Conservation (phyloP, 2,797 vertebrate genomes). For the Notoglanidium macrostoma region DNA sequence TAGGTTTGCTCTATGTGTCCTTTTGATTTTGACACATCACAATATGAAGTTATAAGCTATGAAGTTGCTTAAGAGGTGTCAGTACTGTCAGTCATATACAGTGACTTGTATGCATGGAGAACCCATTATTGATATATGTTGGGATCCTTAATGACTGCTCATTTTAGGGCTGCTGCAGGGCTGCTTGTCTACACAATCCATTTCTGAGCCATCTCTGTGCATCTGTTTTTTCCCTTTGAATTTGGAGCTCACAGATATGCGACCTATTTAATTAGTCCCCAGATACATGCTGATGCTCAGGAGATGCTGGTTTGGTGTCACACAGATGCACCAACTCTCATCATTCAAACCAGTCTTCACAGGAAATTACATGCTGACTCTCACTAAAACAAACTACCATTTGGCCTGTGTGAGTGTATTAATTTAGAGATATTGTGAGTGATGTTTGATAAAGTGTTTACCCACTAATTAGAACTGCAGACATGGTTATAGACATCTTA, state of each 20-base stretch:
- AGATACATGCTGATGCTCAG: conserved; percentile 44
- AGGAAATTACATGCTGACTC: conserved; percentile 58
- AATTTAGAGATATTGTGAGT: conserved; percentile 59
- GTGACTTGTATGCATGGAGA: conserved; percentile 7
- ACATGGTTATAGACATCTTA: conserved; percentile 27
- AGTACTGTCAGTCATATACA: conserved; percentile 1
- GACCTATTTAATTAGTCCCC: conserved; percentile 69
- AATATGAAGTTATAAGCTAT: not conserved
- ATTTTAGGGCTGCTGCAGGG: conserved; percentile 31
- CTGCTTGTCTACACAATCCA: conserved; percentile 32
- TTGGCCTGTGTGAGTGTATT: conserved; percentile 54
- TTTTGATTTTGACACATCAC: not conserved
- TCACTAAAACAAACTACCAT: conserved; percentile 44
- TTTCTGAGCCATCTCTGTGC: conserved; percentile 32
- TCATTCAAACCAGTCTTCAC: conserved; percentile 63
- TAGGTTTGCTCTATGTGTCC: conserved; percentile 18
- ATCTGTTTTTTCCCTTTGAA: conserved; percentile 43
- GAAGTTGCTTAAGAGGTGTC: conserved; percentile 5
- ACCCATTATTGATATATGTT: conserved; percentile 39
- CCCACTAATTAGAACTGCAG: conserved; percentile 65
- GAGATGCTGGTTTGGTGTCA: conserved; percentile 41
- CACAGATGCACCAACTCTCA: conserved; percentile 56
- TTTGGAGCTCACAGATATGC: conserved; percentile 27
- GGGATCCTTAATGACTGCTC: conserved; percentile 43
- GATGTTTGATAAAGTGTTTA: conserved; percentile 66